Percentiles rank a stretch among this genome's conserved stretches.
Evolutionary conservation across 2,888 invertebrate species (phyloP).

Genomic region (Drosophila suboccidentalis): DNA sequence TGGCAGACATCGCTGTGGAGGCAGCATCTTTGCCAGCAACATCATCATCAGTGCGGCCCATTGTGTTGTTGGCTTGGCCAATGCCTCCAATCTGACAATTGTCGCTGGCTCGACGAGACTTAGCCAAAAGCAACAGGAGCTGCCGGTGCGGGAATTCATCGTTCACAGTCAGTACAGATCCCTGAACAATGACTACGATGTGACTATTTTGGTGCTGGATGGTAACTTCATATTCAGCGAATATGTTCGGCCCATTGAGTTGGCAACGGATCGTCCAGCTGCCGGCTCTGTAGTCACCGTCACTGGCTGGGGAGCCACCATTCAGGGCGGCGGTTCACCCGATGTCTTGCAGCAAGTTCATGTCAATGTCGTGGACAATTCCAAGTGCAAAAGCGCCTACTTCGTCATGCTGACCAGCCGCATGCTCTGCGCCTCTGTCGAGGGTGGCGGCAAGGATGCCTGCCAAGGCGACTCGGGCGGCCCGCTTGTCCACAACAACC

Average conservation of each 20-base stretch:
- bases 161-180: conserved; percentile 87
- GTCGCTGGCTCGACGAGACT: conserved; percentile 68
- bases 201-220: conserved; percentile 88
- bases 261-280: conserved; percentile 86
- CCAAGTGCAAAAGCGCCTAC: conserved; percentile 64
- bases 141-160: conserved; percentile 86
- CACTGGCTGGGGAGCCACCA: conserved; percentile 74
- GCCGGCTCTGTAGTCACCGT: conserved; percentile 54
- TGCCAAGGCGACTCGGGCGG: conserved; percentile 82
- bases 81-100: conserved; percentile 54
- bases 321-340: conserved; percentile 36
- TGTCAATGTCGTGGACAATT: conserved; percentile 64
- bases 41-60: conserved; percentile 73
- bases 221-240: conserved; percentile 82
- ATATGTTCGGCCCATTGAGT: conserved; percentile 87
- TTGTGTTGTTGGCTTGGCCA: conserved; percentile 58
- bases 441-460: conserved; percentile 73
- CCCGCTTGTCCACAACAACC: conserved; percentile 63
- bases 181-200: conserved; percentile 87
- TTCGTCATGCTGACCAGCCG: conserved; percentile 59
- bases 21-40: conserved; percentile 58
- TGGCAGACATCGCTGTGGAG: conserved; percentile 76
- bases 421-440: conserved; percentile 77
- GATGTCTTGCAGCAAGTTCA: conserved; percentile 63
- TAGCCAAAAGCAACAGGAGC: conserved; percentile 48